A percentile compares a stretch with the other conserved stretches of the same genome.
Conservation (phyloP, 2,888 invertebrate genomes). For the Diarsia brunnea region DNA sequence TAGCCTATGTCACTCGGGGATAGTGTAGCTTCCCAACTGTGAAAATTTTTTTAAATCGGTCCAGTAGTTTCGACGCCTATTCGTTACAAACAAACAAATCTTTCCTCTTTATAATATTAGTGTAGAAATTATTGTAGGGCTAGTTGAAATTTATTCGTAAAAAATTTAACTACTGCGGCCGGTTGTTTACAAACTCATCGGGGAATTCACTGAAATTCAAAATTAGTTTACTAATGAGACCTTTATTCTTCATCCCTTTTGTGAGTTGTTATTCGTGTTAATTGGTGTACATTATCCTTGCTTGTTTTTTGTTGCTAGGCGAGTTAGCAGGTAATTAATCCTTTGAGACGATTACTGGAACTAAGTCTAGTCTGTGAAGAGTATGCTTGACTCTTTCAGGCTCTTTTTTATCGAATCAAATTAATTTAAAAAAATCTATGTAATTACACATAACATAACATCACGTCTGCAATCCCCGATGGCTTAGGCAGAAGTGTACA, state of each 20-base stretch:
- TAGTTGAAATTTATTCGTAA: conserved; percentile 7
- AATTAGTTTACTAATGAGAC: conserved; percentile 31
- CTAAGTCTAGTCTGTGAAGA: neutral
- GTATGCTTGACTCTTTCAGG: neutral
- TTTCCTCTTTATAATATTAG: too few species aligned
- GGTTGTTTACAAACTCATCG: conserved; percentile 13
- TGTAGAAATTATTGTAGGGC: neutral
- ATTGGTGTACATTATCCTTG: conserved; percentile 22
- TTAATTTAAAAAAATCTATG: neutral
- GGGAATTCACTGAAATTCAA: conserved; percentile 33
- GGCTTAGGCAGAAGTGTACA: too few species aligned
- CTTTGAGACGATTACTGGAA: neutral
- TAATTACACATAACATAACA: too few species aligned
- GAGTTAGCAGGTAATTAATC: neutral
- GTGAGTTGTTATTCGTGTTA: conserved; percentile 25
- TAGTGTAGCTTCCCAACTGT: too few species aligned
- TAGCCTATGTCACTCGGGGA: too few species aligned
- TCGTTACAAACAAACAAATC: too few species aligned
- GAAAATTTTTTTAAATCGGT: too few species aligned
- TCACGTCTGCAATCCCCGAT: too few species aligned
- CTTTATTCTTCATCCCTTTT: conserved; percentile 30
- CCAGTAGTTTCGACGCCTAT: too few species aligned
- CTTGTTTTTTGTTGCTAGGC: conserved; percentile 21
- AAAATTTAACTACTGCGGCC: conserved; percentile 27
- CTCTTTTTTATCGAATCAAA: neutral